phyloP scores from a whole-genome alignment of 1,140 invertebrate genomes.

The Heliconius hewitsoni region DNA sequence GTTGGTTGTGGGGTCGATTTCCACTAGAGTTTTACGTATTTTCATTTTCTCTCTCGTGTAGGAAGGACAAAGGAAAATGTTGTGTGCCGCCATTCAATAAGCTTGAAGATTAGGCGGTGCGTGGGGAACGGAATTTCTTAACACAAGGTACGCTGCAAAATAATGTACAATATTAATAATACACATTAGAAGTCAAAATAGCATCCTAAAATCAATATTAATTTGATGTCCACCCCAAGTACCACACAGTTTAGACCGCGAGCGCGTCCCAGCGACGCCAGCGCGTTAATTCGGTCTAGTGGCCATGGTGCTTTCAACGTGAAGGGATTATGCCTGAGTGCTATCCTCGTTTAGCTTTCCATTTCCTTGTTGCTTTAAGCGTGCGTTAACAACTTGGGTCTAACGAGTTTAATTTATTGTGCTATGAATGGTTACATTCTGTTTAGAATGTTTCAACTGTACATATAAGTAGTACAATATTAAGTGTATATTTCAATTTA shows the following conservation, averaged over 20 bases:
- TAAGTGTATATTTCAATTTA: no score
- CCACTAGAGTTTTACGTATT: no score
- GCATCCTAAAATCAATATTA: background rate
- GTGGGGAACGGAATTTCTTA: no score
- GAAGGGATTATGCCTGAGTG: slow-evolving; percentile 10
- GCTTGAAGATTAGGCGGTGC: no score
- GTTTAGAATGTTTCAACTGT: background rate
- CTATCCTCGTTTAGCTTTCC: background rate
- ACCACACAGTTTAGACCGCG: background rate
- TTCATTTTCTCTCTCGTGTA: no score
- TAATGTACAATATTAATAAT: no score
- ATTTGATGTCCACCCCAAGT: slow-evolving; percentile 18
- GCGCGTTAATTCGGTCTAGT: slow-evolving; percentile 23
- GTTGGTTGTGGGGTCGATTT: no score
- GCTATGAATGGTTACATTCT: background rate
- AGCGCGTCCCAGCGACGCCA: slow-evolving; percentile 6
- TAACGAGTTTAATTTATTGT: slow-evolving; percentile 8
- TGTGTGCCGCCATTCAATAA: no score
- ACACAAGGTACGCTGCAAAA: no score
- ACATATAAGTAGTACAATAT: no score
- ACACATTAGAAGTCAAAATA: background rate
- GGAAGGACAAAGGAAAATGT: no score
- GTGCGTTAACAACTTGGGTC: background rate
- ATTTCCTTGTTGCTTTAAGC: slow-evolving; percentile 5
- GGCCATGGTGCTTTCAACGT: background rate